A percentile compares a stretch with the other conserved stretches of the same genome.
phyloP scores from a whole-genome alignment of 2,888 invertebrate species.

The Brachypterus glaber region DNA sequence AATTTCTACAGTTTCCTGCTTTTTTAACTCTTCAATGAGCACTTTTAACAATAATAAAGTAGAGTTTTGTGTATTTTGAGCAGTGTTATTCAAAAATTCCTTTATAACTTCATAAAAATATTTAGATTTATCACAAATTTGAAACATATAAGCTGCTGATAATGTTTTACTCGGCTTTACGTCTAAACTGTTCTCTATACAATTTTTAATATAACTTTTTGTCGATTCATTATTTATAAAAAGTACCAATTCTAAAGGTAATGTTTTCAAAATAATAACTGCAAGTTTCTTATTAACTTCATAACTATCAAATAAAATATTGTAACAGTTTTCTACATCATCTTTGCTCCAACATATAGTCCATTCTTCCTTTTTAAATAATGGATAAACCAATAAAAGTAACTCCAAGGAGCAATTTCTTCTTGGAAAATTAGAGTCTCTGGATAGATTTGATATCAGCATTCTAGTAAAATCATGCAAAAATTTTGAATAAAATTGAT shows the following conservation, averaged over 20 bases:
- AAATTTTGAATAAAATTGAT: constrained; percentile 21
- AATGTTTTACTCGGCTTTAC: constrained; percentile 66
- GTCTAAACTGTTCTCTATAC: constrained; percentile 48
- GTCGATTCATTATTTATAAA: constrained; percentile 30
- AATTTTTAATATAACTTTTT: constrained; percentile 25
- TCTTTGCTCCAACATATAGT: constrained; percentile 23
- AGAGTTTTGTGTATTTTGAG: too few relatives aligned
- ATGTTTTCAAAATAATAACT: constrained; percentile 45
- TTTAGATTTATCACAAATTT: constrained; percentile 34
- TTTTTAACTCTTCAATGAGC: constrained; percentile 21
- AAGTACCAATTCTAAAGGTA: constrained; percentile 33
- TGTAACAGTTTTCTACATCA: constrained; percentile 30
- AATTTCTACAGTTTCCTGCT: constrained; percentile 17
- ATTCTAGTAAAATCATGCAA: constrained; percentile 19
- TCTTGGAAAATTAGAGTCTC: constrained; percentile 31
- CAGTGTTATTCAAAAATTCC: neutral
- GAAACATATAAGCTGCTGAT: constrained; percentile 62
- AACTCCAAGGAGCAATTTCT: constrained; percentile 31
- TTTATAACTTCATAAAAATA: constrained; percentile 20
- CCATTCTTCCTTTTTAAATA: constrained; percentile 26
- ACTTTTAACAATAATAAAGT: too few relatives aligned
- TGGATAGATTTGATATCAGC: constrained; percentile 25
- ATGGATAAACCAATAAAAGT: constrained; percentile 23
- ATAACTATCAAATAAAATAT: constrained; percentile 54
- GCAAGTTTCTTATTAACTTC: constrained; percentile 66